Evolutionary conservation across 1,140 invertebrate species (phyloP).

Genomic region (Oedothorax gibbosus): DNA sequence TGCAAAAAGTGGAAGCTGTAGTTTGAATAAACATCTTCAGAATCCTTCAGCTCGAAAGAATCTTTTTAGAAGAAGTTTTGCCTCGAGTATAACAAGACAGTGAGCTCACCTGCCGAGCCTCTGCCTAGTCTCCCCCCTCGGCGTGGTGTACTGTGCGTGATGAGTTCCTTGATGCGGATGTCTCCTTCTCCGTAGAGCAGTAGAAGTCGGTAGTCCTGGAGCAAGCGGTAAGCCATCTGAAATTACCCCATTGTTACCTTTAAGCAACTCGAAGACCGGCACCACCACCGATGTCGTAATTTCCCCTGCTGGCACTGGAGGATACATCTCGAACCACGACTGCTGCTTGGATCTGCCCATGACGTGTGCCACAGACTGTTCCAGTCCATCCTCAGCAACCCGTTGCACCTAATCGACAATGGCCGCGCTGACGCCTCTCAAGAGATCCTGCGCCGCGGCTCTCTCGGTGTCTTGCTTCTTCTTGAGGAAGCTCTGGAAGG

Average conservation of each 20-base stretch:
- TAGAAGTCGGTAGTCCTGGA: slow-evolving; percentile 64
- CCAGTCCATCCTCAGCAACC: slow-evolving; percentile 31
- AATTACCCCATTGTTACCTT: neutral
- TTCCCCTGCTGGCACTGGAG: neutral
- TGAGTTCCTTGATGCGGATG: slow-evolving; percentile 60
- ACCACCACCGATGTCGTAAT: neutral
- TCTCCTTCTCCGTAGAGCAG: slow-evolving; percentile 65
- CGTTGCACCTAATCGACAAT: slow-evolving; percentile 38
- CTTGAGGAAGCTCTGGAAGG: slow-evolving; percentile 29
- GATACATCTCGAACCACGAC: slow-evolving; percentile 57
- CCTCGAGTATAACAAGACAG: too few relatives aligned
- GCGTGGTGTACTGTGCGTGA: slow-evolving; percentile 61
- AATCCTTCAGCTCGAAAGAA: too few relatives aligned
- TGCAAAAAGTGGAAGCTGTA: too few relatives aligned
- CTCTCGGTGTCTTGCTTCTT: slow-evolving; percentile 15
- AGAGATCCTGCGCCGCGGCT: slow-evolving; percentile 15
- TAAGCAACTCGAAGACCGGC: slow-evolving; percentile 21
- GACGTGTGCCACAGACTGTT: slow-evolving; percentile 44
- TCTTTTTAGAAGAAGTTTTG: too few relatives aligned
- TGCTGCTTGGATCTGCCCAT: slow-evolving; percentile 43
- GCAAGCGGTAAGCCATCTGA: slow-evolving; percentile 59
- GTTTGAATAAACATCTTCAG: too few relatives aligned
- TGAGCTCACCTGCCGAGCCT: slow-evolving; percentile 41
- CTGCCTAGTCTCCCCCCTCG: slow-evolving; percentile 46
- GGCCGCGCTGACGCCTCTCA: slow-evolving; percentile 20